phyloP scores from a whole-genome alignment of 2,888 invertebrate genomes.

The Leptinotarsa rubiginosa region DNA sequence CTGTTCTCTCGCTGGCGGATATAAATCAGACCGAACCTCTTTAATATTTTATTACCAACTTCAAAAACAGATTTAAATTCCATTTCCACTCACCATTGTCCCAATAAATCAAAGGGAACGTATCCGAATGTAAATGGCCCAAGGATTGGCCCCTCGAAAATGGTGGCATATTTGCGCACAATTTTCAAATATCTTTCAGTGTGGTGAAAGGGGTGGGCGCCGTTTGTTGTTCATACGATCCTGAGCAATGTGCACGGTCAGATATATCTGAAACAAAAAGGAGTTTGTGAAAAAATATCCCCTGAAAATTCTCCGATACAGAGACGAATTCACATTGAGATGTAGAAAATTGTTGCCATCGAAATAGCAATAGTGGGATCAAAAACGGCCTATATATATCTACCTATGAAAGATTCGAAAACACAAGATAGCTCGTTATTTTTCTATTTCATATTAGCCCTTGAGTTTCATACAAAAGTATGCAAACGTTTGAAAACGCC shows the following conservation, averaged over 20 bases:
- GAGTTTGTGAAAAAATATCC: slow-evolving; percentile 9
- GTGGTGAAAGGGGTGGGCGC: slow-evolving; percentile 73
- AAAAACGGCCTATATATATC: neutral
- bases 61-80: slow-evolving; percentile 22
- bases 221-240: slow-evolving; percentile 83
- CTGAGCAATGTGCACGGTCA: slow-evolving; percentile 91
- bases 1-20: slow-evolving; percentile 9
- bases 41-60: slow-evolving; percentile 22
- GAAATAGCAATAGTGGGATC: neutral
- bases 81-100: slow-evolving; percentile 72
- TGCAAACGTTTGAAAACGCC: too few relatives aligned
- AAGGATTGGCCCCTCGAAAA: slow-evolving; percentile 89
- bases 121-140: slow-evolving; percentile 92
- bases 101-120: slow-evolving; percentile 87
- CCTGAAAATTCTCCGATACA: slow-evolving; percentile 5
- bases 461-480: too few relatives aligned
- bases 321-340: neutral
- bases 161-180: slow-evolving; percentile 80
- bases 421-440: too few relatives aligned
- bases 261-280: slow-evolving; percentile 78
- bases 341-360: neutral
- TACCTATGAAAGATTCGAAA: too few relatives aligned
- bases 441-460: too few relatives aligned
- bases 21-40: slow-evolving; percentile 19
- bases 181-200: slow-evolving; percentile 81